phyloP scores from a whole-genome alignment of 2,113 vertebrate species.

The Rhabdomys dilectus region DNA sequence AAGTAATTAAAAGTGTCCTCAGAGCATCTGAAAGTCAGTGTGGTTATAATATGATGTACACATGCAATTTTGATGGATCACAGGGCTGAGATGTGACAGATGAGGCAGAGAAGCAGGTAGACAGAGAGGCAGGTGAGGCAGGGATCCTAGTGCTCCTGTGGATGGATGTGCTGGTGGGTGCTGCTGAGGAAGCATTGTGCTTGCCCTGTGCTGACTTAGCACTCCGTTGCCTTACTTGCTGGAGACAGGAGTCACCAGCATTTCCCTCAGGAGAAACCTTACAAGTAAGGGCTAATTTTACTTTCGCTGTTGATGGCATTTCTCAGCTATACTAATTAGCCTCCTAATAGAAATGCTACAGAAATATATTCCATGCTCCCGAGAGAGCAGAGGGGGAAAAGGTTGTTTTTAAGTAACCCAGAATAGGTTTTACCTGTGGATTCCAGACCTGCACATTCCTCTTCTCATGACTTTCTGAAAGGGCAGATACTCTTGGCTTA shows the following conservation, averaged over 20 bases:
- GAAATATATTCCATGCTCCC: slow-evolving; percentile 63
- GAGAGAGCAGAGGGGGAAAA: slow-evolving; percentile 41
- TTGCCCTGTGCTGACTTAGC: slow-evolving; percentile 26
- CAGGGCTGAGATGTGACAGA: background rate
- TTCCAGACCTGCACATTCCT: slow-evolving; percentile 6
- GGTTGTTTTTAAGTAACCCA: slow-evolving; percentile 65
- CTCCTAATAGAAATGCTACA: slow-evolving; percentile 56
- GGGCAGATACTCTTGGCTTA: slow-evolving; percentile 19
- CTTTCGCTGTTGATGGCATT: slow-evolving; percentile 73
- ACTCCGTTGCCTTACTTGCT: slow-evolving; percentile 27
- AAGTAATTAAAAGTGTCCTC: background rate
- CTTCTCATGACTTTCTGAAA: background rate
- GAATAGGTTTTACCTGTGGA: slow-evolving; percentile 52
- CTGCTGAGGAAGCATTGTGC: background rate
- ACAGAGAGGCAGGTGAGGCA: background rate
- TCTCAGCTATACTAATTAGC: slow-evolving; percentile 66
- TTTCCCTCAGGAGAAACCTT: slow-evolving; percentile 68
- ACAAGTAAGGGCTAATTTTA: slow-evolving; percentile 71
- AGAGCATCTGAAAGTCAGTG: background rate
- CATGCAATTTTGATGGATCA: background rate
- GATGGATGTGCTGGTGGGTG: background rate
- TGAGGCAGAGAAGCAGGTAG: background rate
- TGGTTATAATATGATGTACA: background rate
- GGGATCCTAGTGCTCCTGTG: background rate
- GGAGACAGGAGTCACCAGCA: slow-evolving; percentile 20